Conservation (phyloP, 2,888 invertebrate species). For the Callyntrura guangdongensis region DNA sequence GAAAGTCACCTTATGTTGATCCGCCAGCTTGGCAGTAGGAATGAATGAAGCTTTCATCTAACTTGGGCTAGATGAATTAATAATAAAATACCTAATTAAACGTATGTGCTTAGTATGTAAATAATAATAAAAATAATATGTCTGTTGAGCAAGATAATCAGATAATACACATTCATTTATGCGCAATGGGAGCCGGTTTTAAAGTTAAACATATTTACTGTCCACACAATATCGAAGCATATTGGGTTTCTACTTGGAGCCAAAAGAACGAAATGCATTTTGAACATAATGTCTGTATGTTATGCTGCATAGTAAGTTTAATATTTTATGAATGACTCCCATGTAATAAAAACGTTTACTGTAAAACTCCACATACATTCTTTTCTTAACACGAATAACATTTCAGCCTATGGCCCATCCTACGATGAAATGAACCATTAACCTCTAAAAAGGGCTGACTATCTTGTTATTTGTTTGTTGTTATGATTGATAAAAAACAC, state of each 20-base stretch:
- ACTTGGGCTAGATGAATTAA: constrained; percentile 15
- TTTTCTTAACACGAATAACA: neutral
- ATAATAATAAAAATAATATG: constrained; percentile 42
- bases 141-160: neutral
- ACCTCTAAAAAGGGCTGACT: constrained; percentile 12
- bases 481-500: neutral
- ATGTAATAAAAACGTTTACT: neutral
- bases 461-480: constrained; percentile 36
- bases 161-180: too few species aligned
- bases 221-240: too few species aligned
- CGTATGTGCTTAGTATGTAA: constrained; percentile 25
- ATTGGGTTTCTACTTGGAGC: too few species aligned
- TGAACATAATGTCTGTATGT: too few species aligned
- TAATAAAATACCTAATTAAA: constrained; percentile 55
- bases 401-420: constrained; percentile 21
- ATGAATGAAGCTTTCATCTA: constrained; percentile 57
- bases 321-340: neutral
- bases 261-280: too few species aligned
- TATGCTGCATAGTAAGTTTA: too few species aligned
- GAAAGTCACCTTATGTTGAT: constrained; percentile 59
- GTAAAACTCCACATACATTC: neutral
- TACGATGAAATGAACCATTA: constrained; percentile 18
- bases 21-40: neutral
- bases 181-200: too few species aligned
- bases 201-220: neutral